These are phyloP conservation scores for Hydrocynus forskahlii DNA, from an alignment of 2,797 vertebrate species.

Conservation along the genomic window DNA sequence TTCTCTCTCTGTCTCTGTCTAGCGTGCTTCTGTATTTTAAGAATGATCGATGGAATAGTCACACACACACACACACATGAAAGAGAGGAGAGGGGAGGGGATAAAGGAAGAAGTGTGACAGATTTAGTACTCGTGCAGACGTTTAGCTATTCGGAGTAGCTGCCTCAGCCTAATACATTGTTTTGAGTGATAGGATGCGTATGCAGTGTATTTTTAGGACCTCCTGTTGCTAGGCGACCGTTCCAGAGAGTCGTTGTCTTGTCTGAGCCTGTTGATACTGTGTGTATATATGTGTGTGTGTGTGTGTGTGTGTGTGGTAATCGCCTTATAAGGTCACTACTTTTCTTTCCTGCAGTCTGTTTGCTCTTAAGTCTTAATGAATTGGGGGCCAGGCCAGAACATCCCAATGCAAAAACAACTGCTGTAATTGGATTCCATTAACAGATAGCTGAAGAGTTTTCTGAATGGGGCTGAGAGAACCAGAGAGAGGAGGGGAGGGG, in stretches of 20 bases:
- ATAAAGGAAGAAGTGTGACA: conserved; percentile 37
- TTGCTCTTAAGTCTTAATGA: conserved; percentile 65
- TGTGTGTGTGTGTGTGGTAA: conserved; percentile 46
- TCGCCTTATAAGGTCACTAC: conserved; percentile 44
- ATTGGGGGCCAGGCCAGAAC: conserved; percentile 62
- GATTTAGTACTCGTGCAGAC: conserved; percentile 57
- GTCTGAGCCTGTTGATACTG: conserved; percentile 44
- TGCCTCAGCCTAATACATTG: conserved; percentile 47
- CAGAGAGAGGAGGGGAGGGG: conserved; percentile 11
- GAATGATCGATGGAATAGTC: conserved; percentile 20
- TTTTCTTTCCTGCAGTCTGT: conserved; percentile 58
- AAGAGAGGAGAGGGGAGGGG: conserved; percentile 17
- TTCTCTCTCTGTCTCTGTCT: conserved; percentile 20
- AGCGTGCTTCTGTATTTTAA: conserved; percentile 28
- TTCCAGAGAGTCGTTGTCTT: conserved; percentile 68
- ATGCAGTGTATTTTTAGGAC: conserved; percentile 73
- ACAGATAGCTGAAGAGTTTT: not conserved
- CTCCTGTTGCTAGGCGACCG: conserved; percentile 80
- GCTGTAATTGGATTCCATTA: conserved; percentile 66
- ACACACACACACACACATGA: not conserved
- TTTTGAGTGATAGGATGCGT: conserved; percentile 56
- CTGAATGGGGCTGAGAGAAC: conserved; percentile 31
- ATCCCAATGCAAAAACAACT: conserved; percentile 52
- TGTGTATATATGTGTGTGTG: conserved; percentile 28
- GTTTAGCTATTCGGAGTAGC: conserved; percentile 54